Evolutionary conservation across 2,797 vertebrate genomes (phyloP), one percentile per base, ranked within the genome.

Genomic region (Spinus pinus): DNA sequence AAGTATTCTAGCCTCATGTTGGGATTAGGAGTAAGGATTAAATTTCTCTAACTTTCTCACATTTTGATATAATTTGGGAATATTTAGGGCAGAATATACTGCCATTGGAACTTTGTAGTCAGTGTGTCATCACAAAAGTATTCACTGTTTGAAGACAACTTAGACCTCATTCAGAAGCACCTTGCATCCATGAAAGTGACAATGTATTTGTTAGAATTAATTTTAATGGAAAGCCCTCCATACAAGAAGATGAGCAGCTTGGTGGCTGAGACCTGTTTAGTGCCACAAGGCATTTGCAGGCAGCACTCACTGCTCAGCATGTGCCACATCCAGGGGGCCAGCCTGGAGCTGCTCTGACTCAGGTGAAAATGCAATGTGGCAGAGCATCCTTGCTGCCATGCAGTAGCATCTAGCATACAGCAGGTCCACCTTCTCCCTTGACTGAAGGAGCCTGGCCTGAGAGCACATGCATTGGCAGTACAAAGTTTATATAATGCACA

Each of bases 241-340:
- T 31, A 37, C 17, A 57, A 41, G 46, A 66, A 61, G 44, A 44
- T 18, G 14, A 70, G n/a, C 53, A 83, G 3, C 21, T 39, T 44
- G 24, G 27, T 88, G n/a, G n/a, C 66, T 60, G 58, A 78, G 54
- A 17, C 27, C 71, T 16, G 13, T 51, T 73, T 25, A 24, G 39
- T 28, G 31, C 31, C 3, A 0, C 25, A 35, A 3, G 1, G 1
- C 17, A 16, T 5, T 1, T 0, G 2, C 1, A 3, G 51, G 54
- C 51, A 92, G 86, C 60, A 20, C 21, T 23, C 49, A 3, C 56
- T 47, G 20, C 44, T 80, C 60, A 77, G 72, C 51, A 10, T 10
- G 47, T 57, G n/a, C 53, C 72, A 35, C 5, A 1, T 14, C 7
- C 23, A 62, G 80, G 51, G 24, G 51, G 24, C 46, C 51, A 86